Evolutionary conservation across 2,113 vertebrate genomes (phyloP).

Genomic region (Gnathonemus echidnorhynchus): DNA sequence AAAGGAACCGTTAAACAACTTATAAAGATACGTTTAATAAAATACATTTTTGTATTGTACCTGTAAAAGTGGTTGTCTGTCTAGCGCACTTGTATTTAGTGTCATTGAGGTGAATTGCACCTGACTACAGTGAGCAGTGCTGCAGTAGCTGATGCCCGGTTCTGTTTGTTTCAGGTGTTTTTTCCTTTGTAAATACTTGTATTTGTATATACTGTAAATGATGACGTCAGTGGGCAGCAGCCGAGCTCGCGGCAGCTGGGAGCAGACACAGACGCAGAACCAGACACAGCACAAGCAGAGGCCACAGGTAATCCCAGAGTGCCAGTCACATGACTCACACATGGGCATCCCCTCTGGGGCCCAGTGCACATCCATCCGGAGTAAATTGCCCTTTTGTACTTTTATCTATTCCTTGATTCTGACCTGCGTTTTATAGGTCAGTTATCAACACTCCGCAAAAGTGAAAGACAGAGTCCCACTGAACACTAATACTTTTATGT

Average conservation of each 20-base stretch:
- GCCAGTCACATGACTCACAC: not conserved
- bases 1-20: not conserved
- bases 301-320: constrained; percentile 56
- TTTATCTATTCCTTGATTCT: not conserved
- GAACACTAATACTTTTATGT: not conserved
- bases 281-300: constrained; percentile 88
- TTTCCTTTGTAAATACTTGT: constrained; percentile 99
- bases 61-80: not conserved
- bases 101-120: not conserved
- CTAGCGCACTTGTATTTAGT: not conserved
- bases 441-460: not conserved
- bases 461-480: not conserved
- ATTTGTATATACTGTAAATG: constrained; percentile 99
- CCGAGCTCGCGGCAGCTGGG: constrained; percentile 93
- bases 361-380: not conserved
- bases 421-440: not conserved
- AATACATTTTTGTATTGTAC: not conserved
- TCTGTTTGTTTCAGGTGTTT: constrained; percentile 65
- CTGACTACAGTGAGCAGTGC: not conserved
- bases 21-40: not conserved
- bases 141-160: constrained; percentile 2
- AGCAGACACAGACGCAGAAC: constrained; percentile 95
- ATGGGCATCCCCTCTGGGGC: not conserved
- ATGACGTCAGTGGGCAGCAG: constrained; percentile 97
- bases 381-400: not conserved